Evolutionary conservation across 1,140 invertebrate genomes (phyloP).

Genomic region (Drosophila trapezifrons): DNA sequence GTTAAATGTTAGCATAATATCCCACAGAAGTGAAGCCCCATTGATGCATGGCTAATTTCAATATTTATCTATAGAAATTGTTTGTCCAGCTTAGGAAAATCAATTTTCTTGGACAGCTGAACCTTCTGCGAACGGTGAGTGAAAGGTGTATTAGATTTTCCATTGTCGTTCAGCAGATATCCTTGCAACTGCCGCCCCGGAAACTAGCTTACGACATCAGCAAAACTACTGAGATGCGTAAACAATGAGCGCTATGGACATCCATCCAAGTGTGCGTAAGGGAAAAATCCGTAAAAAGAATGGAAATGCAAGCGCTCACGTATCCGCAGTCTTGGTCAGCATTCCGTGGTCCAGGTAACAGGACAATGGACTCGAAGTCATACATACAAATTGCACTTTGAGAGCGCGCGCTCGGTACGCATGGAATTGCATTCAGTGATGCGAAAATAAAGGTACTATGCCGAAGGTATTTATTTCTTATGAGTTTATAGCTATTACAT

Average conservation of each 20-base stretch:
- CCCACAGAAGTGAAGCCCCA: neutral
- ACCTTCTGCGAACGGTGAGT: neutral
- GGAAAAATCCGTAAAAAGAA: constrained; percentile 28
- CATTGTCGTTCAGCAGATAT: constrained; percentile 19
- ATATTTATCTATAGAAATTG: constrained; percentile 6
- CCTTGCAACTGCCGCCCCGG: constrained; percentile 18
- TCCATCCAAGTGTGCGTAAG: constrained; percentile 13
- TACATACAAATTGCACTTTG: constrained; percentile 36
- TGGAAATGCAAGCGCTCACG: constrained; percentile 29
- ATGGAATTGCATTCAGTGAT: constrained; percentile 15
- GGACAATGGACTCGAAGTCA: constrained; percentile 34
- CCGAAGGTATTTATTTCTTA: neutral
- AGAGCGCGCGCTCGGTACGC: constrained; percentile 1
- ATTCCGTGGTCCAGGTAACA: constrained; percentile 37
- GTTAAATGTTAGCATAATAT: neutral
- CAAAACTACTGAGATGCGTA: constrained; percentile 18
- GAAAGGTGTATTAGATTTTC: constrained; percentile 22
- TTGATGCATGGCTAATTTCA: neutral
- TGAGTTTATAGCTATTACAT: too few species aligned
- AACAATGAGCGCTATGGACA: constrained; percentile 33
- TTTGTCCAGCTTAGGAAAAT: constrained; percentile 17
- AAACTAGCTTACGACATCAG: constrained; percentile 20
- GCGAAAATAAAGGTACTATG: neutral
- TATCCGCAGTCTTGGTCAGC: constrained; percentile 24
- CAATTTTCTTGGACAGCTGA: constrained; percentile 29